phyloP scores from a whole-genome alignment of 2,797 vertebrate genomes.

The Oreortyx pictus region DNA sequence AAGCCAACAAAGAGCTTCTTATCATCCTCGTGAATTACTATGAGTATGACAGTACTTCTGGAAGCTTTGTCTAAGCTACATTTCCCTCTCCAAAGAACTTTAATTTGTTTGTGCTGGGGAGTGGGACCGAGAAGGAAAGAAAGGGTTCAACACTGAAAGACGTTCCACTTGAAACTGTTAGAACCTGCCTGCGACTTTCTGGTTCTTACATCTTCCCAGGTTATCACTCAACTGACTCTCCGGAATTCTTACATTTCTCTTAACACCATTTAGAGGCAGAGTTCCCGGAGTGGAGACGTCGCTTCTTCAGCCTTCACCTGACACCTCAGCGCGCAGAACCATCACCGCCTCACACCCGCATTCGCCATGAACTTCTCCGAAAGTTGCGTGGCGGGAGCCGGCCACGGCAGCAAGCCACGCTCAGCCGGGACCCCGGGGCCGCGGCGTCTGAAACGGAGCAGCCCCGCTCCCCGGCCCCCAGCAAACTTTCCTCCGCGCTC shows the following conservation, averaged over 20 bases:
- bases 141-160: neutral
- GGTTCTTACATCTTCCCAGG: neutral
- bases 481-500: too few species aligned
- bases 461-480: too few species aligned
- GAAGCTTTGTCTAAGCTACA: neutral
- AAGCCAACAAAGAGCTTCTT: neutral
- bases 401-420: neutral
- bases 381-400: neutral
- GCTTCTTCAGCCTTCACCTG: neutral
- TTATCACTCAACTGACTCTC: neutral
- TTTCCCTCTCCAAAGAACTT: neutral
- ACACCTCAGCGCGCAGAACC: neutral
- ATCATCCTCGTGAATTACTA: neutral
- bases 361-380: slow-evolving; percentile 30
- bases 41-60: neutral
- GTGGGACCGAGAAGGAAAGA: neutral
- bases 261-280: neutral
- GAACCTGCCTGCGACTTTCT: neutral
- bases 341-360: neutral
- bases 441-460: neutral
- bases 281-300: fast-evolving
- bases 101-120: neutral
- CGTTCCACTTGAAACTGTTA: neutral
- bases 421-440: neutral
- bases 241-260: neutral